Evolutionary conservation across 2,113 vertebrate genomes (phyloP), one percentile per base, ranked within the genome.

Genomic region (Menura novaehollandiae): DNA sequence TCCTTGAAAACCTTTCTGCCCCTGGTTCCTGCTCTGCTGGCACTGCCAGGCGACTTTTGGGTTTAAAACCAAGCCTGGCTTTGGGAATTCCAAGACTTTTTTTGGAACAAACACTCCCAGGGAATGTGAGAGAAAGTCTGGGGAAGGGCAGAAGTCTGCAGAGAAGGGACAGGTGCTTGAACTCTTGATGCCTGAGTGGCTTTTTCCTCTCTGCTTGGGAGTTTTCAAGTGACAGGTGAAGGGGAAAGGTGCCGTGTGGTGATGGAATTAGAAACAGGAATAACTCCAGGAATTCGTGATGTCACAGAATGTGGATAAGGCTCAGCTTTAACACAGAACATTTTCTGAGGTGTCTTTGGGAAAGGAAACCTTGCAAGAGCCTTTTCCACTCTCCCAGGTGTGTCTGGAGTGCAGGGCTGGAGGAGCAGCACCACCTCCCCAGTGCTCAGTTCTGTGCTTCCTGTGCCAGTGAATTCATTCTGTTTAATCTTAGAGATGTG

Each of bases 171-270:
- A 35, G 19, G 24, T 14, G 30, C 33, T 26, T 35, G 46, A 24
- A 2, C 13, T 56, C 43, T 7, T 6, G 4, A 1, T 21, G 0
- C 0, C 7, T 0, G 7, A 73, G 41, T 46, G 67, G 33, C 24
- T 47, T 52, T 33, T 67, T 13, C 22, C 32, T 68, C 30, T 39
- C 39, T 78, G 39, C 20, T 91, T 59, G 2, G 9, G 9, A 64
- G 23, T 46, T 60, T 27, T 16, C 28, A 35, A 27, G 6, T 1
- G 7, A 5, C 5, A 20, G 9, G 7, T 2, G 33, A 30, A 17
- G 24, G 30, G 16, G 1, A 27, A 37, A n/a, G 30, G 1, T 0
- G 0, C 1, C 1, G 0, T 3, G 2, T 7, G 59, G 8, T 44
- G 33, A 0, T 14, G 53, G 66, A n/a, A 51, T 28, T n/a, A 5